Evolutionary conservation across 1,140 invertebrate genomes (phyloP), one percentile per base, ranked within the genome.

Genomic region (Drusus annulatus): DNA sequence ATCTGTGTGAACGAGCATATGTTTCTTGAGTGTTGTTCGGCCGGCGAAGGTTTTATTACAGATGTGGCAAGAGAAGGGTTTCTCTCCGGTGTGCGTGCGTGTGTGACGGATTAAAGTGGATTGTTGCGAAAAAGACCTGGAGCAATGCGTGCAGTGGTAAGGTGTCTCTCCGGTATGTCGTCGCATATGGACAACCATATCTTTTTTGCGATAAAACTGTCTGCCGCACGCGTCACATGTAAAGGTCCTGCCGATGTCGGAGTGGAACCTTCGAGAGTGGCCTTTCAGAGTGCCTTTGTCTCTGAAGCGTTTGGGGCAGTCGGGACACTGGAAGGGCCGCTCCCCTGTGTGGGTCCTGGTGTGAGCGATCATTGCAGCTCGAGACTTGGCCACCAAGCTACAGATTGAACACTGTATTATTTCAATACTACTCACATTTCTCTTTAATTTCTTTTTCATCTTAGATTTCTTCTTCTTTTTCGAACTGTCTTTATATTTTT

Each of bases 21-120:
- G 93, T n/a, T 21, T 79, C 1, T 60, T 80, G 51, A 83, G 65
- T 10, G 45, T 71, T 2, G 80, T 76, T 10, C 21, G 15, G 6
- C 17, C 62, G 79, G 92, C 93, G 85, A 94, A 94, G 15, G 91
- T 90, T 85, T 94, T 94, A 6, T 90, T 87, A 86, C 93, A 94
- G 3, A 90, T 90, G 2, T 89, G 88, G 78, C 93, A 94, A 1
- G 91, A 87, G 83, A 92, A 94, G 0, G 93, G 93, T 23, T 92
- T 88, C 83, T 94, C 93, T 7, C 95, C 95, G 5, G 93, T 95
- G 85, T 96, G 95, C 19, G 93, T 94, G 31, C 94, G 89, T 60
- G 92, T 90, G 84, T 96, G 95, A 21, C 76, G 54, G 3, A 50
- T 74, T 15, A 84, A 62, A 3, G 81, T 76, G 0, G 75, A 36